A percentile compares a stretch with the other conserved stretches of the same genome.
These are phyloP conservation scores for Podiceps cristatus DNA, from an alignment of 2,113 vertebrate genomes.

Conservation along the genomic window DNA sequence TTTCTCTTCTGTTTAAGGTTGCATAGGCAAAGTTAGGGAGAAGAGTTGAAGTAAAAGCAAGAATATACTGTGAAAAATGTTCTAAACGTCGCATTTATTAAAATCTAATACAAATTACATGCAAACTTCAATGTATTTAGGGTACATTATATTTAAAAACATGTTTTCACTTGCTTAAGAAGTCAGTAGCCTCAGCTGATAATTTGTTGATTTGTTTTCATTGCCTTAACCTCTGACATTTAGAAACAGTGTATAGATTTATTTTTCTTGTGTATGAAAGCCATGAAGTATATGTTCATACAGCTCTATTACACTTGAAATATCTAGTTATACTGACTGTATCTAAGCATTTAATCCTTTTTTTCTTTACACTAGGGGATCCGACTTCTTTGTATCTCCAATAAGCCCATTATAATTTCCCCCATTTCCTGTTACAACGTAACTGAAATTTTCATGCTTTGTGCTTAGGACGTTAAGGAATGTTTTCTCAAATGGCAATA, in stretches of 20 bases:
- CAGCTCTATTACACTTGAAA: background rate
- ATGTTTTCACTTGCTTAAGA: background rate
- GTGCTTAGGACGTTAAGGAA: background rate
- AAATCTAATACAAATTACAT: background rate
- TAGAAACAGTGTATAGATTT: background rate
- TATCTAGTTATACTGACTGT: background rate
- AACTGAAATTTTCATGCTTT: background rate
- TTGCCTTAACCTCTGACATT: background rate
- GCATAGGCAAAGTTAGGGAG: background rate
- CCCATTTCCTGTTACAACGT: background rate
- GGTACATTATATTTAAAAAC: background rate
- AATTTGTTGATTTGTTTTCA: background rate
- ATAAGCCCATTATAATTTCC: background rate
- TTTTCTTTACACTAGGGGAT: background rate
- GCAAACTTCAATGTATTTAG: background rate
- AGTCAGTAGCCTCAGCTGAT: background rate
- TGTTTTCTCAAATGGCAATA: background rate
- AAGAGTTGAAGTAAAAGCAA: background rate
- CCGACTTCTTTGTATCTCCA: background rate
- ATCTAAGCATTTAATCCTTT: background rate
- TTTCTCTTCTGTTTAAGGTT: background rate
- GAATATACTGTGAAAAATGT: background rate
- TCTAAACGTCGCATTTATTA: background rate
- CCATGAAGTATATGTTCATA: background rate
- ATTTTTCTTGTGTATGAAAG: background rate